phyloP scores from a whole-genome alignment of 2,113 vertebrate genomes.

The Grammomys dolichurus region DNA sequence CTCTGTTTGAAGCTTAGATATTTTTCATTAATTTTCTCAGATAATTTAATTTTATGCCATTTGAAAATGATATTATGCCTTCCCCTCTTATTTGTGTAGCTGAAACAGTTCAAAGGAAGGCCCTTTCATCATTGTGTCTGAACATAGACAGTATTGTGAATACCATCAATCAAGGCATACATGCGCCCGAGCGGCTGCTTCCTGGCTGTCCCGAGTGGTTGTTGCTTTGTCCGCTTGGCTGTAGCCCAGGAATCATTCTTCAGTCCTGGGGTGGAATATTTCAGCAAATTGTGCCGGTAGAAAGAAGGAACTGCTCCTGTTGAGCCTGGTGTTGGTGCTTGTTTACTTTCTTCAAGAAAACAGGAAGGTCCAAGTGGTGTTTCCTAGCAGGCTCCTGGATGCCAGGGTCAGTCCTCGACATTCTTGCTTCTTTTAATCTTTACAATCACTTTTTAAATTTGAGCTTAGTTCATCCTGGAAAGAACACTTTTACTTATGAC shows the following conservation, averaged over 20 bases:
- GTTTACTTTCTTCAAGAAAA: neutral
- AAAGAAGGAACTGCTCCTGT: neutral
- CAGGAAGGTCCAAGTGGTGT: rapidly evolving
- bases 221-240: neutral
- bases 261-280: neutral
- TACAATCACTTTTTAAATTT: neutral
- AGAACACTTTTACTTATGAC: neutral
- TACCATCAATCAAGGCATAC: neutral
- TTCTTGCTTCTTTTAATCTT: neutral
- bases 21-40: neutral
- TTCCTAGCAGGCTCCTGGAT: neutral
- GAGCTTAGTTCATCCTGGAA: neutral
- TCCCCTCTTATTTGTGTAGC: neutral
- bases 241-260: no score
- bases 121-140: neutral
- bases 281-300: no score
- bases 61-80: neutral
- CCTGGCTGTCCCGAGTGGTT: neutral
- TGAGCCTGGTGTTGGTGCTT: no score
- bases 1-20: neutral
- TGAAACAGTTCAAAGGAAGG: neutral
- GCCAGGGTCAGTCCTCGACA: neutral
- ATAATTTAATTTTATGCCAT: neutral
- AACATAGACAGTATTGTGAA: neutral
- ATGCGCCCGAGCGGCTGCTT: neutral